Evolutionary conservation across 2,888 invertebrate species (phyloP), one percentile per base, ranked within the genome.

Genomic region (Nysson spinosus): DNA sequence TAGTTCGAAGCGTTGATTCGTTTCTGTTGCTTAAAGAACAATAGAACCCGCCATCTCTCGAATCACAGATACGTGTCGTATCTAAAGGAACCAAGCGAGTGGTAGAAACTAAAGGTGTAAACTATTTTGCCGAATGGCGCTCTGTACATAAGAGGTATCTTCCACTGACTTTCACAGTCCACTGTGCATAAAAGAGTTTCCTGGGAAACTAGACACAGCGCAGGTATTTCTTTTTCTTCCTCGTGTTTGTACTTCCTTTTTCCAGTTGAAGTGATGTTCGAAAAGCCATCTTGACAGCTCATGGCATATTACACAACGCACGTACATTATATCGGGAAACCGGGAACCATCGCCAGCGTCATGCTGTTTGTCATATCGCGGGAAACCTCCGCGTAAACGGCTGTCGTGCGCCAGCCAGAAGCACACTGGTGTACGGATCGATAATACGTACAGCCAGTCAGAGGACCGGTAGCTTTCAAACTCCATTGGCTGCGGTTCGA

Each of bases 281-380:
- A 58, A 74, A 72, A 70, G 52, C 64, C 47, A 43, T 35, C 51
- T 26, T 56, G 75, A 75, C 66, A 51, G 72, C 58, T 69, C 69
- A 44, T 66, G 57, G 61, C 67, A 54, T 75, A 75, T 75, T 69
- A 69, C n/a, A 69, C 69, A 54, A 50, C 43, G 32, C 43, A 30
- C 32, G 55, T 55, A 47, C 47, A 43, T 66, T 69, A 75, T 64
- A 54, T 49, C 52, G 46, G 37, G 43, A 46, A 44, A 54, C 57
- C 39, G 26, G 44, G 43, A 43, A 26, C 55, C 64, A 44, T 58
- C 61, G 61, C 35, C 24, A 35, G 66, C 58, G 64, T 75, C 69
- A 69, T 40, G 69, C 75, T 75, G 70, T 70, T 76, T 76, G 73
- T 70, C 65, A 73, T 65, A 65, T 63, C 70, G 67, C 64, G 67